Base-by-base conservation (phyloP, 2,797 vertebrate species). In the Argentina silus region DNA sequence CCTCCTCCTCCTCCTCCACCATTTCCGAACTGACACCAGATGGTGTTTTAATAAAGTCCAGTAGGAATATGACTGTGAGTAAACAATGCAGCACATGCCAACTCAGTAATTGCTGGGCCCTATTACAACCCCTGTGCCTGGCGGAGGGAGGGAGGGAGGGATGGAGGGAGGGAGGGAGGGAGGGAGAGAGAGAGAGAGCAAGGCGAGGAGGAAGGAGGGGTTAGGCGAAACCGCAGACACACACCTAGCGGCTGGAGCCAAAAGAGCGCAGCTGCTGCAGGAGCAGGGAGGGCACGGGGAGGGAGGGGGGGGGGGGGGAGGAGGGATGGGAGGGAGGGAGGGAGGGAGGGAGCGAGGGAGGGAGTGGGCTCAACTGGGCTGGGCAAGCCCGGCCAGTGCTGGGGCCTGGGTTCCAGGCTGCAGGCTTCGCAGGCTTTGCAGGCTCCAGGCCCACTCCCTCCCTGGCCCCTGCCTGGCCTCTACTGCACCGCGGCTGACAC, bases 41-140 rank as follows among this genome's bases (percentile, higher is more conserved):
- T 99, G 98, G 98, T 98, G 96, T 99, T 99, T 99, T 99, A 98
- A 99, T 99, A 98, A 98, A 98, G 98, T 99, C 98, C 97, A 97
- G 97, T 98, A 99, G 98, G 98, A 99, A 98, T 98, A 98, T 96
- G 94, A 95, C 95, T 97, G 97, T 97, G 97, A 97, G 95, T 98
- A 98, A 98, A 99, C 96, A 98, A 95, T 95, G 95, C 93, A 90
- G 90, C 60, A 89, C 95, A 96, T 98, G 97, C 98, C 98, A 99
- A 96, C 95, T 97, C 95, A 95, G 94, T 99, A 99, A 99, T 99
- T 99, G 98, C 97, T 94, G 96, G 96, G 97, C 96, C 97, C 95
- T 95, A 94, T 95, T 96, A 95, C 96, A 97, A 95, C 94, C 95
- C 93, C 95, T 95, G 89, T 96, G 96, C 96, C 95, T 98, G 95